phyloP scores from a whole-genome alignment of 2,113 vertebrate species.

The Chlamydotis undulata region DNA sequence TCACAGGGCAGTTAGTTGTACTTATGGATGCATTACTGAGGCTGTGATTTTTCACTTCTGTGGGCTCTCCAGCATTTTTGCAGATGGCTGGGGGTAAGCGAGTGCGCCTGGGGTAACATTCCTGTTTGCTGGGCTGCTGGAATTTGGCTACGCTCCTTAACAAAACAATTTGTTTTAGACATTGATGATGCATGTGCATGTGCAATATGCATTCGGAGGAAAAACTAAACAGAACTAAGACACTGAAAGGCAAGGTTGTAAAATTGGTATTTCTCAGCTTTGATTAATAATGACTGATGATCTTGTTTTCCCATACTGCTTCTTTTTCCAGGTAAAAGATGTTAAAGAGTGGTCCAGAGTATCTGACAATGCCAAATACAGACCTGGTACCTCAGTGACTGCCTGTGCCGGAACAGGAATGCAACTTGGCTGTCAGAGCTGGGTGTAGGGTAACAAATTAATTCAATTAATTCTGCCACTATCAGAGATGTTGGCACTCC shows the following conservation, averaged over 20 bases:
- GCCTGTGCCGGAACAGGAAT: neutral
- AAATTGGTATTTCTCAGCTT: neutral
- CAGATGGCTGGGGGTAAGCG: neutral
- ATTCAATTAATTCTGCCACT: neutral
- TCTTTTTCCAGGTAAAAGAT: neutral
- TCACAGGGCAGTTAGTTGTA: neutral
- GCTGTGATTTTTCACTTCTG: neutral
- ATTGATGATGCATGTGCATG: neutral
- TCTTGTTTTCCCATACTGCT: neutral
- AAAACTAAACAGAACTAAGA: neutral
- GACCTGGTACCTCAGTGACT: neutral
- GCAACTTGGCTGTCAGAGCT: neutral
- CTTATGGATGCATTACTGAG: neutral
- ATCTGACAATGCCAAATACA: neutral
- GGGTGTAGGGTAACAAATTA: neutral
- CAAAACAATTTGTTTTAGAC: constrained; percentile 51
- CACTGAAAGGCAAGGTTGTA: neutral
- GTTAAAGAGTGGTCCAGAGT: neutral
- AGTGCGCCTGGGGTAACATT: constrained; percentile 9
- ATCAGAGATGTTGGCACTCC: neutral
- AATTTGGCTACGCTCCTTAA: constrained; percentile 16
- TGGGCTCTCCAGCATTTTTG: neutral
- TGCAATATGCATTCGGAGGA: neutral
- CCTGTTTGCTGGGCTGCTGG: constrained; percentile 28
- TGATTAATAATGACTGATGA: neutral